Evolutionary conservation across 2,888 invertebrate genomes (phyloP).

Genomic region (Trissoscelio sp.): DNA sequence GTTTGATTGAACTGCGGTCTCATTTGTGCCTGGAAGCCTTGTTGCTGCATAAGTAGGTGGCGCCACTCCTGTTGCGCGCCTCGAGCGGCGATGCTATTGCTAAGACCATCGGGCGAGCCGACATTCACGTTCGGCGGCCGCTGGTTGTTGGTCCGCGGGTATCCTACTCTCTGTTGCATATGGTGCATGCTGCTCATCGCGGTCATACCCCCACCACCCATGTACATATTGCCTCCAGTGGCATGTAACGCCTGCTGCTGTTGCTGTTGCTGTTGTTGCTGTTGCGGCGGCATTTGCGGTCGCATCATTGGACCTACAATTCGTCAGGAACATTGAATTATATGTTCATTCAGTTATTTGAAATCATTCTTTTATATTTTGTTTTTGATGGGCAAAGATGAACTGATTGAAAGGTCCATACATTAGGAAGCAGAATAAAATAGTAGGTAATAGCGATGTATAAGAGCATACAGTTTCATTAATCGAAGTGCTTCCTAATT

Average conservation of each 20-base stretch:
- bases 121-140: conserved; percentile 86
- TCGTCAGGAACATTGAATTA: not conserved
- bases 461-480: conserved; percentile 75
- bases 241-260: conserved; percentile 84
- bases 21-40: conserved; percentile 84
- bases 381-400: no score
- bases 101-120: conserved; percentile 85
- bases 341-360: no score
- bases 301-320: conserved; percentile 88
- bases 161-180: conserved; percentile 82
- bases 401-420: no score
- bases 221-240: conserved; percentile 83
- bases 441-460: no score
- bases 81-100: conserved; percentile 84
- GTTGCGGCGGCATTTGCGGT: conserved; percentile 86
- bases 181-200: conserved; percentile 83
- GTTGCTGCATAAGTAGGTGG: conserved; percentile 87
- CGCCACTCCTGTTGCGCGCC: conserved; percentile 85
- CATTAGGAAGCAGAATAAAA: not conserved
- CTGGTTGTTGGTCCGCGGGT: conserved; percentile 84
- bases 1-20: conserved; percentile 85
- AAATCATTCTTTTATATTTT: no score
- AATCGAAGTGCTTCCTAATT: conserved; percentile 76
- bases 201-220: conserved; percentile 82
- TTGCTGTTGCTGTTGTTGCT: conserved; percentile 86